Base-by-base conservation (phyloP, 92 coral and sea anemone genomes). In the Actinernus sp. region DNA sequence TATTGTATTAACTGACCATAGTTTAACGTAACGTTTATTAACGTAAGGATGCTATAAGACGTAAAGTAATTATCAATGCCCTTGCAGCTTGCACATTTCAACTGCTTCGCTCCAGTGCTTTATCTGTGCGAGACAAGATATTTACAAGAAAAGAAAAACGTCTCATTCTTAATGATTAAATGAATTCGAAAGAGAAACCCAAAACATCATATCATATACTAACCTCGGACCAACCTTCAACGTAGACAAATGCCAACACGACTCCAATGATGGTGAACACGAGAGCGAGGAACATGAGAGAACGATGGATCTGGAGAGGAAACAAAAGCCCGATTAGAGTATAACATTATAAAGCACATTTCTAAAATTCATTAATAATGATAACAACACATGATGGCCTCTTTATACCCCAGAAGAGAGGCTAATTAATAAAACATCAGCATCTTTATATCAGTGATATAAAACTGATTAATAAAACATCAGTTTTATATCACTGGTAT, bases 181-280 rank as follows among this genome's bases (percentile, higher is more conserved):
- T 6, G 41, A 14, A 6, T 6, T 34, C 8, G 14, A 34, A 6
- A 34, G 6, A 34, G 41, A 34, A 34, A 6, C 14, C 41, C 41
- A 34, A 14, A 6, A 6, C 8, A 6, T 34, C 14, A 14, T 6
- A 14, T 6, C 14, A 34, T 34, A 14, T 34, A 34, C 41, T 8
- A 65, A 78, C 91, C 57, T 78, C 82, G 17, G 91, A 78, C 91
- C 91, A 85, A 25, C 86, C 86, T 26, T 65, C 71, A 3, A 31
- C 81, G 61, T 78, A 69, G 32, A 78, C 72, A 51, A 84, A 84
- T 1, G 72, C 81, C 56, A 84, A 59, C 2, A 68, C 55, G 26
- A 83, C 52, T n/a, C 61, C 91, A 51, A 65, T 31, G 44, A 64
- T 9, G 23, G 86, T 67, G 65, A 78, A 57, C 5, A 85, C 26